phyloP scores from a whole-genome alignment of 2,888 invertebrate genomes.

The Desoria tigrina region DNA sequence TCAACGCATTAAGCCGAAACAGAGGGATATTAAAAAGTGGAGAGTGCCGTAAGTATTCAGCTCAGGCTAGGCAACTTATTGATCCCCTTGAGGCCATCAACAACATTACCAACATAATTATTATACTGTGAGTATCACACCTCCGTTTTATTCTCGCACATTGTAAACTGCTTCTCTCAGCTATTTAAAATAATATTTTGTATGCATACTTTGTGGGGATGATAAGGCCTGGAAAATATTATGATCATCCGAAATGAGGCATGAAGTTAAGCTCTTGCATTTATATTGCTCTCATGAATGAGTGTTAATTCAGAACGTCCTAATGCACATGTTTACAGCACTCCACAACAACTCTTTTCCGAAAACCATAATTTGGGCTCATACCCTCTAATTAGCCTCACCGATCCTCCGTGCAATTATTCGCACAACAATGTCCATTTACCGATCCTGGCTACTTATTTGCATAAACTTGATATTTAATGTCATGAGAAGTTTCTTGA shows the following conservation, averaged over 20 bases:
- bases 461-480: slow-evolving; percentile 1
- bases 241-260: slow-evolving; percentile 24
- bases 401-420: slow-evolving; percentile 19
- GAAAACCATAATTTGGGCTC: slow-evolving; percentile 19
- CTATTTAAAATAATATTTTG: slow-evolving; percentile 18
- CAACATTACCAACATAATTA: slow-evolving; percentile 13
- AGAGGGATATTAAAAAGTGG: slow-evolving; percentile 13
- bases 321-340: slow-evolving; percentile 20
- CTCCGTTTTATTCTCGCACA: slow-evolving; percentile 23
- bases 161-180: slow-evolving; percentile 17
- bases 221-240: slow-evolving; percentile 12
- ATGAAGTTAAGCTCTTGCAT: slow-evolving; percentile 20
- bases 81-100: slow-evolving; percentile 38
- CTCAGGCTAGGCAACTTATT: slow-evolving; percentile 31
- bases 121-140: slow-evolving; percentile 17
- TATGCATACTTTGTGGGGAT: slow-evolving; percentile 17
- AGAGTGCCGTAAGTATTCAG: slow-evolving; percentile 17
- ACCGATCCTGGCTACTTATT: slow-evolving; percentile 6
- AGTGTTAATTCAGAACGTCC: slow-evolving; percentile 14
- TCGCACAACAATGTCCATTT: slow-evolving; percentile 9
- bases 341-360: slow-evolving; percentile 13
- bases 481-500: no score
- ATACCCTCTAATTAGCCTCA: slow-evolving; percentile 19
- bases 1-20: slow-evolving; percentile 50
- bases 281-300: background rate